Evolutionary conservation across 1,140 invertebrate species (phyloP), one percentile per base, ranked within the genome.

Genomic region (Brachionus paranguensis): DNA sequence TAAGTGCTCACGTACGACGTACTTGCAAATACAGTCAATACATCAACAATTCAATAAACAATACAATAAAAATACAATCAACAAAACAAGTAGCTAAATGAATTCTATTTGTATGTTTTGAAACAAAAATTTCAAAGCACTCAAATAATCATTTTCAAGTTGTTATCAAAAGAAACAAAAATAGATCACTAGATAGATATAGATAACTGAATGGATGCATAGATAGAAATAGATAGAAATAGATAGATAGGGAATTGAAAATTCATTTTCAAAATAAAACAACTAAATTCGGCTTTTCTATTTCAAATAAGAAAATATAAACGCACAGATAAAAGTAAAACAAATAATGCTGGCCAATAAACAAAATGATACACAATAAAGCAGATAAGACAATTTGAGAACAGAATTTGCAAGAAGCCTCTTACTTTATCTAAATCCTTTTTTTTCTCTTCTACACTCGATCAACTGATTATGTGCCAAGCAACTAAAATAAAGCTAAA

Each of bases 181-280:
- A 33, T n/a, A 68, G 33, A 37, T 37, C 33, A 37, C 33, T 37
- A 37, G 33, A 37, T 37, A 37, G 33, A 37, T 37, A 37, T 29
- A 37, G 33, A 37, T 37, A 37, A 7, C 33, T 37, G 33, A 37
- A 7, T 37, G 2, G 33, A 37, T 37, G 7, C 1, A 0, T 37
- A 37, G 33, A 37, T 37, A 37, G n/a, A n/a, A n/a, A n/a, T n/a
- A n/a, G n/a, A n/a, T n/a, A n/a, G n/a, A n/a, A n/a, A n/a, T n/a
- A n/a, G 33, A 37, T 37, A 37, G 65, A 68, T 68, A 68, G 65
- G 65, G 65, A 68, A 68, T 68, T 68, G 33, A 20, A 68, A 68
- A 68, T 68, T 68, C 65, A 68, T 33, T 68, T 68, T 68, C 65
- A 41, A 68, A 68, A 68, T 29, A 68, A 68, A 68, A 33, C 53